These are phyloP conservation scores for Schizopygopsis pylzovi DNA, from an alignment of 2,797 vertebrate species.

Conservation along the genomic window DNA sequence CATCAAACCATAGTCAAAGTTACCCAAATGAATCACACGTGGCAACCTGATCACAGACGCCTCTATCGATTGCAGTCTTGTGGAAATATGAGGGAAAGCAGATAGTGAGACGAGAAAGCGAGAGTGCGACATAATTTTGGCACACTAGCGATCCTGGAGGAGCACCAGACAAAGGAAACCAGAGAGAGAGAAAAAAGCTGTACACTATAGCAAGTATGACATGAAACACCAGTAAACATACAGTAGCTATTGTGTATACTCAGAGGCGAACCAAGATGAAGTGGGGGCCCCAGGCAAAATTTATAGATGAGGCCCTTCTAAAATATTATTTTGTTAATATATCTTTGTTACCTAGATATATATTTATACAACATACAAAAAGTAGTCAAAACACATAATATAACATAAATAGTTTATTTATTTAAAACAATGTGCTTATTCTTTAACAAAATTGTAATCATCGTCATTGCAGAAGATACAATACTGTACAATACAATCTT, in stretches of 20 bases:
- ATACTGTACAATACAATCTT: too few species aligned
- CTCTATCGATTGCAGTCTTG: constrained; percentile 77
- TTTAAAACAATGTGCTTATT: too few species aligned
- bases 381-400: too few species aligned
- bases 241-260: neutral
- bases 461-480: too few species aligned
- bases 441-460: too few species aligned
- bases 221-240: constrained; percentile 5
- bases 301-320: too few species aligned
- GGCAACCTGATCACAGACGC: constrained; percentile 79
- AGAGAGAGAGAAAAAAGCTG: constrained; percentile 46
- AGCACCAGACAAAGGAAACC: constrained; percentile 61
- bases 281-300: too few species aligned
- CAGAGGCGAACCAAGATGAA: too few species aligned
- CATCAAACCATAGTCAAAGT: constrained; percentile 83
- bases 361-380: too few species aligned
- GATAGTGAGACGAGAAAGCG: constrained; percentile 50
- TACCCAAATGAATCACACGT: constrained; percentile 81
- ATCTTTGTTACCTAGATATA: too few species aligned
- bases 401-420: too few species aligned
- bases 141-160: constrained; percentile 54
- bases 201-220: neutral
- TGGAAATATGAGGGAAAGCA: constrained; percentile 67
- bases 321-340: too few species aligned
- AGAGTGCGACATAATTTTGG: constrained; percentile 51